phyloP scores from a whole-genome alignment of 2,888 invertebrate species.

The Eupithecia subumbrata region DNA sequence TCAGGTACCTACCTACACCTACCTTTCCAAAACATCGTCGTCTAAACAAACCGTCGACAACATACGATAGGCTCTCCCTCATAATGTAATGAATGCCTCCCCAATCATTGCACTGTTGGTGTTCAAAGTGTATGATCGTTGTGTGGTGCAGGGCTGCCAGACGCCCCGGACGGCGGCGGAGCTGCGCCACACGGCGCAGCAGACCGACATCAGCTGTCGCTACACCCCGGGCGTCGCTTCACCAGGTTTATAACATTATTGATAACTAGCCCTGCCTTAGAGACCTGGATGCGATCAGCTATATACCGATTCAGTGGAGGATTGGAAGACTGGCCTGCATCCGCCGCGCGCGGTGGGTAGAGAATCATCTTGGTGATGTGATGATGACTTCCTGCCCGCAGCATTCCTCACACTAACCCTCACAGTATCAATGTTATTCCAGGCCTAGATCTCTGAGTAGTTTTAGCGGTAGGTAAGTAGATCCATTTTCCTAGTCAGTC shows the following conservation, averaged over 20 bases:
- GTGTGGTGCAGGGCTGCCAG: slow-evolving; percentile 32
- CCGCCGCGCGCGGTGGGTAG: too few species aligned
- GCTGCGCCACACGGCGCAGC: slow-evolving; percentile 68
- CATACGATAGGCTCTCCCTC: not conserved
- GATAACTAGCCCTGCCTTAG: not conserved
- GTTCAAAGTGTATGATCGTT: not conserved
- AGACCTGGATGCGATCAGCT: too few species aligned
- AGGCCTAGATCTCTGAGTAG: too few species aligned
- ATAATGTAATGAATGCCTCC: not conserved
- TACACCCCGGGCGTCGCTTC: slow-evolving; percentile 61
- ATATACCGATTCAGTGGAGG: too few species aligned
- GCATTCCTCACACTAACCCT: too few species aligned
- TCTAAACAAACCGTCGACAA: not conserved
- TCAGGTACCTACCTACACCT: too few species aligned
- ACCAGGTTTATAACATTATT: slow-evolving; percentile 56
- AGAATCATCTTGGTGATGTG: too few species aligned
- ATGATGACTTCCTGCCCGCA: too few species aligned
- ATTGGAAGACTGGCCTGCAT: too few species aligned
- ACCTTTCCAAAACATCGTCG: not conserved
- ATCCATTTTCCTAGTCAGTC: not conserved
- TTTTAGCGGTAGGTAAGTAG: too few species aligned
- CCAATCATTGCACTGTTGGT: not conserved
- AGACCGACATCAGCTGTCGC: slow-evolving; percentile 75
- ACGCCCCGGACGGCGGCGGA: slow-evolving; percentile 57
- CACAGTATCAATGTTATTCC: too few species aligned